Conservation (phyloP, 1,140 invertebrate genomes). For the Meloidogyne hapla region DNA sequence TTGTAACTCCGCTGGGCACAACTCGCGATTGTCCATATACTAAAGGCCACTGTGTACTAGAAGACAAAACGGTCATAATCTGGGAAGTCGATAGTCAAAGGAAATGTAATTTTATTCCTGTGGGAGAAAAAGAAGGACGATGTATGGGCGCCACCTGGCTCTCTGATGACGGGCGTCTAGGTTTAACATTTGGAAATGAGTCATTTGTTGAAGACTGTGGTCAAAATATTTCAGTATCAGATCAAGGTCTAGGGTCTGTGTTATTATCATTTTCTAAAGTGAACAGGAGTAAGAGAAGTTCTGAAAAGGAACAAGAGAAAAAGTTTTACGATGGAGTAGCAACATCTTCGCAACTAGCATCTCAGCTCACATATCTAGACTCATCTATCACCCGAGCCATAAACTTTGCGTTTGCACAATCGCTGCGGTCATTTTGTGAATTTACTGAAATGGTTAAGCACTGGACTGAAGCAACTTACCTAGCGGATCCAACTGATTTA, state of each 20-base stretch:
- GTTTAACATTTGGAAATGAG: neutral
- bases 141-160: neutral
- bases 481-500: constrained; percentile 3
- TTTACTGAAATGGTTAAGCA: neutral
- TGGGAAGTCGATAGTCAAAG: constrained; percentile 4
- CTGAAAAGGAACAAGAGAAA: too few relatives aligned
- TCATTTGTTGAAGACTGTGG: neutral
- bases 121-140: neutral
- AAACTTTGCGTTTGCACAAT: neutral
- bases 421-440: neutral
- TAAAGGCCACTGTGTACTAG: neutral
- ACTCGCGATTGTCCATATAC: neutral
- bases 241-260: neutral
- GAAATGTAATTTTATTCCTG: constrained; percentile 13
- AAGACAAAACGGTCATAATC: neutral
- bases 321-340: neutral
- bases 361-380: neutral
- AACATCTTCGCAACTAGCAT: constrained; percentile 5
- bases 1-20: neutral
- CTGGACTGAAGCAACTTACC: neutral
- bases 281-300: too few relatives aligned
- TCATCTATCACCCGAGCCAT: neutral
- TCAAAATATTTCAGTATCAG: neutral
- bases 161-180: neutral
- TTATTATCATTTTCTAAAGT: neutral